Conservation (phyloP, 2,113 vertebrate genomes). For the Hylia prasina region DNA sequence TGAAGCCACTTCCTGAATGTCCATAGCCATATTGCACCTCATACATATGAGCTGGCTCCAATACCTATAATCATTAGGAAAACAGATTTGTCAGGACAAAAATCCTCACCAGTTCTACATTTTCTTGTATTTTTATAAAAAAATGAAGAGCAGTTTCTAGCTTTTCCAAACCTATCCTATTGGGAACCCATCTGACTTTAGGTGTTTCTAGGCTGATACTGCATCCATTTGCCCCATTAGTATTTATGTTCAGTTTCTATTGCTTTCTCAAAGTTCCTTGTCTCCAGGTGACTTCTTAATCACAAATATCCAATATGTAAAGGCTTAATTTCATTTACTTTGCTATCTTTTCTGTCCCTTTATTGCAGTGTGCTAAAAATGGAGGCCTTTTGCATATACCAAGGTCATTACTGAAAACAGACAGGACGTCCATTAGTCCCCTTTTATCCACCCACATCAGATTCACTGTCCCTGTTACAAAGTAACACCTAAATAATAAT, state of each 20-base stretch:
- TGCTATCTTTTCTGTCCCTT: background rate
- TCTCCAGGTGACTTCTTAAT: background rate
- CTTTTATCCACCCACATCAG: background rate
- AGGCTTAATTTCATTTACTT: background rate
- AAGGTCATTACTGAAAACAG: constrained; percentile 7
- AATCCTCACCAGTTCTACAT: background rate
- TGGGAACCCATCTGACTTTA: background rate
- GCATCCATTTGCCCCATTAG: background rate
- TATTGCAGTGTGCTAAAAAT: background rate
- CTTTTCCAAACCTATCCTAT: background rate
- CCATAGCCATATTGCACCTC: constrained; percentile 78
- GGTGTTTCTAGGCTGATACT: background rate
- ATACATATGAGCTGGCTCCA: constrained; percentile 69
- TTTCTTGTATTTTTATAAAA: background rate
- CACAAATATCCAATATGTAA: background rate
- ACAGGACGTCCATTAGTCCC: background rate
- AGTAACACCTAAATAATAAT: constrained; percentile 29
- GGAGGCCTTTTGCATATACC: background rate
- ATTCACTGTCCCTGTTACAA: background rate
- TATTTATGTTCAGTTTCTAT: background rate
- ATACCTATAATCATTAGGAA: constrained; percentile 59
- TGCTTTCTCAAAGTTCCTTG: background rate
- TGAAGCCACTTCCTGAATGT: constrained; percentile 64
- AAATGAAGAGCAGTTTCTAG: background rate
- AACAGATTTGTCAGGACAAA: background rate